These are phyloP conservation scores for Rhyacichthys aspro DNA, from an alignment of 2,797 vertebrate genomes.

Conservation along the genomic window DNA sequence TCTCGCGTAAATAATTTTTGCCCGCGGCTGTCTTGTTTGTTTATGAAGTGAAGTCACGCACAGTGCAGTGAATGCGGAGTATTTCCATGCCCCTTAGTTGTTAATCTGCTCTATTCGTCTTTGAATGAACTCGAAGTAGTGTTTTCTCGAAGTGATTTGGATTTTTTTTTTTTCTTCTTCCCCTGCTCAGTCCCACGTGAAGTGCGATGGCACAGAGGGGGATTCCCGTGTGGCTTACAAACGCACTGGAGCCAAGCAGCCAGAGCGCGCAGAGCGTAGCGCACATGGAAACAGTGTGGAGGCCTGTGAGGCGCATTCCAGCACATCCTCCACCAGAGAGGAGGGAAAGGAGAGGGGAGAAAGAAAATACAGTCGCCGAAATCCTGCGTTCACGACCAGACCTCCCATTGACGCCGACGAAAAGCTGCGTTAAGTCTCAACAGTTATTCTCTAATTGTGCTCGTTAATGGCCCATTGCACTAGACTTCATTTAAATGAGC, in stretches of 20 bases:
- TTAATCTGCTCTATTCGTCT: background rate
- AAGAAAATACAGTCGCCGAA: conserved; percentile 85
- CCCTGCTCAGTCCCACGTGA: conserved; percentile 85
- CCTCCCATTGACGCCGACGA: conserved; percentile 85
- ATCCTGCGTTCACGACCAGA: conserved; percentile 88
- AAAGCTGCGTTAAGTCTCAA: conserved; percentile 74
- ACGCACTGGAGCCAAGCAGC: conserved; percentile 86
- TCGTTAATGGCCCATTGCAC: too few relatives aligned
- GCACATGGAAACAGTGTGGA: conserved; percentile 92
- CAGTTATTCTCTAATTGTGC: too few relatives aligned
- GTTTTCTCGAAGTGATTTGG: conserved; percentile 25
- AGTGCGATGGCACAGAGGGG: conserved; percentile 77
- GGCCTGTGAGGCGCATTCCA: conserved; percentile 88
- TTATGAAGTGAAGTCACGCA: conserved; percentile 50
- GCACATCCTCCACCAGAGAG: conserved; percentile 90
- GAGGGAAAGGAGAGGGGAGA: conserved; percentile 45
- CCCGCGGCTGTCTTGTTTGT: conserved; percentile 68
- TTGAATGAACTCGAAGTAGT: conserved; percentile 33
- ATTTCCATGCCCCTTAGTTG: conserved; percentile 32
- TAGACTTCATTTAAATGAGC: conserved; percentile 58
- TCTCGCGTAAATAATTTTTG: conserved; percentile 56
- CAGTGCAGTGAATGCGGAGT: conserved; percentile 33
- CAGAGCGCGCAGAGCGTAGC: conserved; percentile 76
- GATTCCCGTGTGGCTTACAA: conserved; percentile 90
- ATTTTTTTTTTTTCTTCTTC: too few relatives aligned